A percentile compares a stretch with the other conserved stretches of the same genome.
Conservation (phyloP, 2,113 vertebrate species). For the Brachirus orientalis region DNA sequence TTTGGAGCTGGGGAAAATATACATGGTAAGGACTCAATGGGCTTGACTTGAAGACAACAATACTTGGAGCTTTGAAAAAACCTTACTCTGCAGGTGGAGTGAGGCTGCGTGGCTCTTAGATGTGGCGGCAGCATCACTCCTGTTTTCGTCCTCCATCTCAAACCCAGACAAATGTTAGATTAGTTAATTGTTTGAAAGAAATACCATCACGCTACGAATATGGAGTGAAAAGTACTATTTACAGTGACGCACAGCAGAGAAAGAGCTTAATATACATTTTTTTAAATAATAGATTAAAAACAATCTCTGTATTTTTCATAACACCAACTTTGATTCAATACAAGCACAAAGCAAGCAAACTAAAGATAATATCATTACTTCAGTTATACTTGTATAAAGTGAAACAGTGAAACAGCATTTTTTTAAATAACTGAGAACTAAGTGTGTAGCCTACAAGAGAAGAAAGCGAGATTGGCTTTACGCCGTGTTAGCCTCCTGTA, state of each 20-base stretch:
- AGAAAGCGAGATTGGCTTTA: slow-evolving; percentile 17
- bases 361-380: neutral
- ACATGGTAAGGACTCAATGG: neutral
- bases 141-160: slow-evolving; percentile 78
- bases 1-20: slow-evolving; percentile 79
- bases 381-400: neutral
- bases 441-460: slow-evolving; percentile 7
- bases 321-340: neutral
- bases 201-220: neutral
- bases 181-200: slow-evolving; percentile 12
- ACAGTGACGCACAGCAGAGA: neutral
- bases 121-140: slow-evolving; percentile 71
- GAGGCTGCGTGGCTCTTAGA: slow-evolving; percentile 75
- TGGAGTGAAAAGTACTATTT: too few relatives aligned
- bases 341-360: neutral
- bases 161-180: slow-evolving; percentile 8
- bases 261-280: neutral
- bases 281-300: neutral
- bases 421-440: neutral
- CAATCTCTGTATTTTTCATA: neutral
- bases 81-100: slow-evolving; percentile 79
- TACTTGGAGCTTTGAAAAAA: neutral
- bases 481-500: slow-evolving; percentile 32
- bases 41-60: neutral
- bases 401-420: neutral